Base-by-base conservation (phyloP, 2,797 vertebrate genomes). In the Rachycentron canadum region DNA sequence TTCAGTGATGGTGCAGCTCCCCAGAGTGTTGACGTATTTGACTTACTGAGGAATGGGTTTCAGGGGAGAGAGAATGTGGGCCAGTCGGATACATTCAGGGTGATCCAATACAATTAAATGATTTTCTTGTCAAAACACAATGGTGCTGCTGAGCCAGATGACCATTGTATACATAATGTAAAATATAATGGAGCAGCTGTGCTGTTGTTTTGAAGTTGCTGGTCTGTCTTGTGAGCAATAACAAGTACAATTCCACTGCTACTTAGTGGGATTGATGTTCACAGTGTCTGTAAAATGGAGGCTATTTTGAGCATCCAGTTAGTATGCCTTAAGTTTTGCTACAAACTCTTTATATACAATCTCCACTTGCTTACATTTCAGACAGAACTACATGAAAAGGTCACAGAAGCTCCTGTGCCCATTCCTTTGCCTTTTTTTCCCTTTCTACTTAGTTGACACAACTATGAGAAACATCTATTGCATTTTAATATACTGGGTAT, bases 101-200 rank as follows among this genome's bases (percentile, higher is more conserved):
- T 58, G 17, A 86, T 76, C 63, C 76, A 72, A 79, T 89, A 76
- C 71, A 85, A 86, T 90, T 83, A 78, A 87, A 81, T 77, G 36
- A 87, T 86, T 88, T 75, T 75, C 49, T 82, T 76, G 76, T 90
- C 67, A 85, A 85, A 88, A 69, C 58, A 76, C 63, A 73, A 67
- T 69, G 32, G 75, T 28, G 14, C 14, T 69, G 36, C n/a, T 64
- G 64, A 60, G 66, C 43, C 70, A 77, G 38, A 64, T 74, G 49
- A 38, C 55, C 28, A 25, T n/a, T 2, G 4, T 17, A 53, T 17
- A 67, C 14, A 62, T 21, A 47, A 36, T 23, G 38, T 45, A 41
- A 75, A 53, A 69, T 12, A 40, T 3, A 47, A 23, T 45, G 64
- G 32, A 76, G 36, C n/a, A 76, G n/a, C 1, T 13, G 9, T 4